Base-by-base conservation (phyloP, 1,140 invertebrate genomes). In the Medauroidea extradentata region DNA sequence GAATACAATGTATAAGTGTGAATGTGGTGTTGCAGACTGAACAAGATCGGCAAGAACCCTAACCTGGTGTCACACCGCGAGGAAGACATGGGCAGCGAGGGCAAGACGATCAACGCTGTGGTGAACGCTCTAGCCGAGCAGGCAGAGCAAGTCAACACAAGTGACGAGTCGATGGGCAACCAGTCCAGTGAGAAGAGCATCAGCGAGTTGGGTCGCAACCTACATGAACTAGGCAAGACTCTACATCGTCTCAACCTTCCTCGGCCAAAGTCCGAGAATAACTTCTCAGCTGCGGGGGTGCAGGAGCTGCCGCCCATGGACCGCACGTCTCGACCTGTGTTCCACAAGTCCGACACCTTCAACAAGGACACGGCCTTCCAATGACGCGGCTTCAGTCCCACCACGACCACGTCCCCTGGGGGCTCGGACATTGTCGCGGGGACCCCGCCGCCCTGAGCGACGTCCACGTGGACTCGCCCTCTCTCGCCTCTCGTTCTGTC, bases 31-130 rank as follows among this genome's bases (percentile, higher is more conserved):
- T 74, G 42, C 74, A 87, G 91, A 78, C 82, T 99, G 64, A 97
- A 97, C 78, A 98, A 98, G 81, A 97, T 99, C 73, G 96, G 96
- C 51, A 98, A 98, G 80, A 97, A 98, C 81, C 94, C 95, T 46
- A 96, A 93, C 72, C 85, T 98, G 66, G 92, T 98, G 62, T 89
- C 91, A 61, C 92, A 94, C 70, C 83, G 92, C 53, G 92, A 95
- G 72, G 90, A 93, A 75, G 88, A 91, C 74, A 82, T 89, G 67
- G 89, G 87, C 68, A 88, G 87, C 78, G 91, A 93, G 75, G 90
- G 89, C 70, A 93, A 93, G 78, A 91, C 89, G 44, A 93, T 94
- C 69, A 93, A 91, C 69, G 91, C 91, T 25, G 91, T 94, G 61
- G 91, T 94, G 57, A 93, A 91, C 74, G 91, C 91, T 21, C 79